Base-by-base conservation (phyloP, 2,888 invertebrate species). In the Pherbina coryleti region DNA sequence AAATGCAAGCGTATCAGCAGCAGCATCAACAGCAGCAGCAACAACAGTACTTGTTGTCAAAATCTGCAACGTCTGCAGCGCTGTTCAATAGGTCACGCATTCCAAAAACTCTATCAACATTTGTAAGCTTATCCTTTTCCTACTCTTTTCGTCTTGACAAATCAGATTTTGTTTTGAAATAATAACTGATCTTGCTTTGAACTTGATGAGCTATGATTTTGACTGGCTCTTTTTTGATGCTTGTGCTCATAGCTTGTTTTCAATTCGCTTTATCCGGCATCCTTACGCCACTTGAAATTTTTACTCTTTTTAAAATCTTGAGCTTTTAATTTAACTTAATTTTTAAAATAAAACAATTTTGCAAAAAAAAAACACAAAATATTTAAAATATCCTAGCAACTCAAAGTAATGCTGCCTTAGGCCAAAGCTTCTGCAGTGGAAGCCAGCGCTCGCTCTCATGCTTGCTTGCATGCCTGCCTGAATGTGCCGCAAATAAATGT, bases 21-120 rank as follows among this genome's bases (percentile, higher is more conserved):
- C 84, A 84, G 62, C 84, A 84, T 69, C 83, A 84, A 34, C 82
- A 81, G 62, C 82, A 80, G 78, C 84, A 79, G 74, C 83, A 82
- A 77, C 83, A 78, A 69, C 73, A 73, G 34, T 31, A 73, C 25
- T 81, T 84, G 84, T 84, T 90, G 80, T 84, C 88, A 44, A 89
- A 88, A 83, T 89, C 89, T 80, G 87, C 89, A 80, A 88, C 88
- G 71, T 88, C 92, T 89, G 86, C 92, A 88, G 87, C 89, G 87
- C 90, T 91, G 91, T 89, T 92, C 90, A 85, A 88, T 84, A 89
- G 88, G 86, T 90, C 90, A 84, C 90, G 90, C 89, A 90, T 90
- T 89, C 89, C 90, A 88, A 90, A 89, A 87, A 87, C 87, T 83
- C 87, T 88, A 81, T 88, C 89, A 84, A 86, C 90, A 85, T 90